Evolutionary conservation across 2,797 vertebrate genomes (phyloP).

Genomic region (Platyrinchus mystaceus): DNA sequence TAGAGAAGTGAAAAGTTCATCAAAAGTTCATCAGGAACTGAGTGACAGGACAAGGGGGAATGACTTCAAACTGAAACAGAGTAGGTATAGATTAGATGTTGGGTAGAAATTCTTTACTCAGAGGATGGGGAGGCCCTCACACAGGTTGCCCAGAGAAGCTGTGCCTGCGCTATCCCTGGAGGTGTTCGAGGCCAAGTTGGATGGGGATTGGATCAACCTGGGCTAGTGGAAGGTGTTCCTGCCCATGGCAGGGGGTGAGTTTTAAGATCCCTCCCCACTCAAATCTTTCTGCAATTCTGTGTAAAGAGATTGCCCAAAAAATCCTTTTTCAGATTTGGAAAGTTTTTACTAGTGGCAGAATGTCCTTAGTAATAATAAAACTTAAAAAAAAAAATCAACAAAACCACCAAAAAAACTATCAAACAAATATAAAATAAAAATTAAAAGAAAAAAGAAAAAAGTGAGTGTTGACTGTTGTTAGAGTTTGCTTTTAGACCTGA

Average conservation of each 20-base stretch:
- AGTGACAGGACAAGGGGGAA: background rate
- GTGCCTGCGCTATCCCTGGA: background rate
- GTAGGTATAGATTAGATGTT: accelerated
- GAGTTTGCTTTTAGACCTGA: background rate
- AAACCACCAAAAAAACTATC: too few relatives aligned
- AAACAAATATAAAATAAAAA: too few relatives aligned
- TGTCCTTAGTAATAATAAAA: background rate
- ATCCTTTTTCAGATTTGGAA: background rate
- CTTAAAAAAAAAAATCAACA: background rate
- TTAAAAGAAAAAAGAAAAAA: background rate
- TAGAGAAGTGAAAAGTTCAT: background rate
- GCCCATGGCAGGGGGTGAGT: accelerated
- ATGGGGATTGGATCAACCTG: background rate
- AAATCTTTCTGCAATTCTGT: background rate
- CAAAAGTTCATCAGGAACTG: background rate
- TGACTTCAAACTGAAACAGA: background rate
- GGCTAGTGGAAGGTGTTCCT: background rate
- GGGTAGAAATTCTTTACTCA: background rate
- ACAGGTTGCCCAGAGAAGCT: background rate
- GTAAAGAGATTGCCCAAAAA: background rate
- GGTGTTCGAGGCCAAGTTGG: background rate
- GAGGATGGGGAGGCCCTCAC: background rate
- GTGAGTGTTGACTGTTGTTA: background rate
- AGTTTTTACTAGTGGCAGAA: background rate
- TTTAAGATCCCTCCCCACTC: background rate